Evolutionary conservation across 2,888 invertebrate genomes (phyloP), one percentile per base, ranked within the genome.

Genomic region (Pyrrhosoma nymphula): DNA sequence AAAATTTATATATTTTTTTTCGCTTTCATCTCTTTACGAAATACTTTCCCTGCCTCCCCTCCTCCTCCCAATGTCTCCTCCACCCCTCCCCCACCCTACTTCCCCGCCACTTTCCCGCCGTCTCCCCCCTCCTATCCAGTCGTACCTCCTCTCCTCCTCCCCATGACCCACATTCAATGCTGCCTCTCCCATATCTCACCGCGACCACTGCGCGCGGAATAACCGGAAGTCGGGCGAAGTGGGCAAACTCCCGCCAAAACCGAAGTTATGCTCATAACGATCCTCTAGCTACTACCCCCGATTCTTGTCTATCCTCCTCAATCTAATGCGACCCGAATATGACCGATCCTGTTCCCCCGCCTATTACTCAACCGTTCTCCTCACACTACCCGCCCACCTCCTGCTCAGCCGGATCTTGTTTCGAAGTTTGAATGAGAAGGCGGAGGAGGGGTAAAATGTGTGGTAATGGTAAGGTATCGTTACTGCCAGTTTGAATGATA

Each of bases 151-250:
- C 89, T 14, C n/a, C n/a, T n/a, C n/a, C n/a, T n/a, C 47, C 55
- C n/a, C 10, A 14, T 55, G 55, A 55, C 47, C 55, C 26, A 47
- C 89, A 89, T 89, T 55, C 89, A 47, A 23, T 23, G 82, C 55
- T 55, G 55, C n/a, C 89, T 89, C 89, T 47, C 55, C n/a, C 89
- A 55, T 55, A 89, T n/a, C 56, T 56, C 30, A 90, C 39, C 91
- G 39, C 12, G 30, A n/a, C 90, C 35, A 91, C 69, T 14, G 69
- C 26, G 20, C 69, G 82, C 82, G 26, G 82, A 23, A 82, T 35
- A 82, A 82, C 82, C 82, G 82, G 82, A 82, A 82, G 82, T 82
- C 82, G 82, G 82, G 82, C 30, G 35, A 26, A 82, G 82, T 82
- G 35, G 82, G 82, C 82, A 82, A 82, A 82, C 26, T 82, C 82